Evolutionary conservation across 2,113 vertebrate species (phyloP), one percentile per base, ranked within the genome.

Genomic region (Castor canadensis): DNA sequence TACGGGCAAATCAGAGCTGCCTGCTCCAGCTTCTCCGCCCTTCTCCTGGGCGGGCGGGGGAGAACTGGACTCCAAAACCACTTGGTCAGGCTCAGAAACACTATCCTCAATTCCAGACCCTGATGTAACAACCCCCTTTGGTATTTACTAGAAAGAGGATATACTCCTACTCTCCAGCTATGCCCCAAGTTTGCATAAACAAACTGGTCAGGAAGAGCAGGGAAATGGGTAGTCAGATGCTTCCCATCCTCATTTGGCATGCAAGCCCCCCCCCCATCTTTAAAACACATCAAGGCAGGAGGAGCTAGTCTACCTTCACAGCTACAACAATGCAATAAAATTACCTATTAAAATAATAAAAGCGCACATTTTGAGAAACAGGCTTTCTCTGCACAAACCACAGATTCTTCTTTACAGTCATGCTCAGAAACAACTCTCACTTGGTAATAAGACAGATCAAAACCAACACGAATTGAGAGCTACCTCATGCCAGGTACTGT

Each of bases 1-100:
- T 97, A 95, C 97, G 95, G 97, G 95, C 97, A 97, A 97, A 97
- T 97, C 62, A 67, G 97, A 97, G 96, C 94, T 80, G 86, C 91
- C 93, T 97, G 91, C 89, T 94, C 83, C 87, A 93, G 93, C 96
- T 95, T 96, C 97, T 96, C 97, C 96, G 87, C 97, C 97, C 94
- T 95, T 94, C 91, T 97, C 93, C 83, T 15, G 26, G 91, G 91
- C 30, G 52, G 97, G 95, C 5, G 60, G 95, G 94, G 91, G 60
- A 94, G 89, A 89, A 89, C 22, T 95, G 83, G 94, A 86, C 20
- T 16, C 89, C 54, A 9, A 93, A 95, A 80, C 52, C 89, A 93
- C 81, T 94, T 82, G 84, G 92, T 72, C 83, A 97, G 96, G 67
- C 89, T 87, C 83, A 87, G 89, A 54, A 47, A 94, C 89, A 87